Evolutionary conservation across 1,140 invertebrate genomes (phyloP), one percentile per base, ranked within the genome.

Genomic region (Brachionus plicatilis): DNA sequence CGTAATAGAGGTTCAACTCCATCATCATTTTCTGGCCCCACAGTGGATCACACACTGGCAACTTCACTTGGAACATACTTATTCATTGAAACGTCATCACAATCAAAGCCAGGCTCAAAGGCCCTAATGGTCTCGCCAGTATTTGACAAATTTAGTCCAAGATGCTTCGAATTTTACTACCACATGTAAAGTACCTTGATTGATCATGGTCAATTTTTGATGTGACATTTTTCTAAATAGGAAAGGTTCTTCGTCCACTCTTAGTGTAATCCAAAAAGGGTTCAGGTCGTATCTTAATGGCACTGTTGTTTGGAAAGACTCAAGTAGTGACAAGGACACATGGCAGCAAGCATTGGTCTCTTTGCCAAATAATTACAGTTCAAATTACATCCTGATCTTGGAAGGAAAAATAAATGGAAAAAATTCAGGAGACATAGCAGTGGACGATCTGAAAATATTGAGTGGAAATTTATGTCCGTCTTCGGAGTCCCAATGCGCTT

Each of bases 1-100:
- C 24, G 75, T 33, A 50, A 65, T 3, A 27, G 47, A 53, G 84
- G 84, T 2, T 56, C 43, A 41, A 85, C 83, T 8, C 60, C 79
- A 37, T 66, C 45, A 43, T 14, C 6, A 24, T 82, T 33, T 41
- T 65, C 60, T 8, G 86, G 85, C 37, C 87, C 87, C 53, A 78
- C 29, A 17, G 56, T 86, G 20, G 87, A 88, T 82, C 87, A 87
- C 60, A 88, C 86, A 9, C 84, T 80, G 17, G 85, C 85, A 7
- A 86, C 86, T 14, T 82, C 84, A 6, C 41, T 68, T 47, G 87
- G 87, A 14, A 80, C 78, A 50, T 88, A 87, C 50, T 14, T 87
- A 8, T 87, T 85, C 47, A 50, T 86, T 12, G 86, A 87, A 24
- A 83, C 85, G 6, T 47, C 29, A 72, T 41, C 33, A 43, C 68